Percentiles rank a stretch among this genome's conserved stretches.
These are phyloP conservation scores for Pteria penguin DNA, from an alignment of 2,888 invertebrate genomes.

Conservation along the genomic window DNA sequence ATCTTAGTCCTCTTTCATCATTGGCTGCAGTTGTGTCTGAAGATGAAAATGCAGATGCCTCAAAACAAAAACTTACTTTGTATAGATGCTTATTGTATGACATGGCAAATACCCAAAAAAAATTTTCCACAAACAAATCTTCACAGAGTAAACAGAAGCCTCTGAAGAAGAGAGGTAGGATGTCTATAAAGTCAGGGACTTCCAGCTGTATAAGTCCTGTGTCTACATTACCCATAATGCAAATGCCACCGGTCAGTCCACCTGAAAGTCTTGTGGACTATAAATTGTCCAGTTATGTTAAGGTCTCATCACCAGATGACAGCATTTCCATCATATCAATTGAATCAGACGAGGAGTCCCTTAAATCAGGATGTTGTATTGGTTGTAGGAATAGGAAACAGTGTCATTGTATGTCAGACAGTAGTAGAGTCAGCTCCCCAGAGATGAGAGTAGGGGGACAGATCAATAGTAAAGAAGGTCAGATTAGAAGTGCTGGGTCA, in stretches of 20 bases:
- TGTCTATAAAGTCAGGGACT: conserved; percentile 3
- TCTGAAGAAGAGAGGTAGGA: neutral
- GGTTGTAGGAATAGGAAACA: conserved; percentile 36
- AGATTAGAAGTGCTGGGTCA: neutral
- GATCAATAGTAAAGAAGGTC: neutral
- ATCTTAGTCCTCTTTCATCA: conserved; percentile 48
- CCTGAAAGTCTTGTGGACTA: conserved; percentile 6
- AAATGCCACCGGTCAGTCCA: neutral
- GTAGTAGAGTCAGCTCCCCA: neutral
- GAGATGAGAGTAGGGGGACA: neutral
- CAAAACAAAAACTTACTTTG: conserved; percentile 62
- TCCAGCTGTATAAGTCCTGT: neutral
- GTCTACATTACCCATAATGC: neutral
- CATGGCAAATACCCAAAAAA: conserved; percentile 44
- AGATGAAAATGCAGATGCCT: conserved; percentile 64
- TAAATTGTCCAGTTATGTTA: neutral
- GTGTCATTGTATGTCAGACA: conserved; percentile 7
- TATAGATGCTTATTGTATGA: conserved; percentile 66
- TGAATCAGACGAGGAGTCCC: conserved; percentile 62
- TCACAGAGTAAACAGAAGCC: neutral
- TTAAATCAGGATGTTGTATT: conserved; percentile 47
- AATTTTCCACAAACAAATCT: conserved; percentile 16
- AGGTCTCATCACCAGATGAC: conserved; percentile 43
- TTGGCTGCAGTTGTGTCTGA: conserved; percentile 66
- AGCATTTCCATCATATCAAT: conserved; percentile 55